These are phyloP conservation scores for Bombus waltoni DNA, from an alignment of 1,140 invertebrate species.

Conservation along the genomic window DNA sequence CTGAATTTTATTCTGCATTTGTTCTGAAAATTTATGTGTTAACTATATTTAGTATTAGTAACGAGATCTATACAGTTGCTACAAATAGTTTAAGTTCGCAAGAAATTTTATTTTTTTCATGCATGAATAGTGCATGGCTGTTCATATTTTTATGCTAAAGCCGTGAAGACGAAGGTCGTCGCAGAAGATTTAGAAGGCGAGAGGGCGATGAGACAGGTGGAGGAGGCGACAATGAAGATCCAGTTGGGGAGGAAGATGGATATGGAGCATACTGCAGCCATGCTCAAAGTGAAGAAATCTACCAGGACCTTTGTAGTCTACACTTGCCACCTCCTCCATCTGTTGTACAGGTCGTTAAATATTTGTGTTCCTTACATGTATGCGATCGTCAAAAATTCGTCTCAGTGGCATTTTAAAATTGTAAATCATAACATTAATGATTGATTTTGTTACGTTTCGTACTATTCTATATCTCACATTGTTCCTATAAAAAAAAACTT, in stretches of 20 bases:
- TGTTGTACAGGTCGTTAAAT: constrained; percentile 78
- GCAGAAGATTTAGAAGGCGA: constrained; percentile 76
- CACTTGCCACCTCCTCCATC: constrained; percentile 80
- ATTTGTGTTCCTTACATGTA: constrained; percentile 55
- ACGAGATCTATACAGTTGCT: constrained; percentile 11
- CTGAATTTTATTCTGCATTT: constrained; percentile 30
- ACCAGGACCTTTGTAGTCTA: constrained; percentile 90
- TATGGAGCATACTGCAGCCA: constrained; percentile 87
- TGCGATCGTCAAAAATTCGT: not conserved
- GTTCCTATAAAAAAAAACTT: not conserved
- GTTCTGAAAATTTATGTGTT: constrained; percentile 1
- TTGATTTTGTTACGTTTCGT: constrained; percentile 27
- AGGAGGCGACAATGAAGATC: constrained; percentile 75
- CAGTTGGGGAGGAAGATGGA: constrained; percentile 83
- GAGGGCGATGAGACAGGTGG: constrained; percentile 76
- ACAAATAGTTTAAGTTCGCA: constrained; percentile 60
- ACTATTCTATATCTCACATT: not conserved
- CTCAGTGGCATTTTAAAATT: not conserved
- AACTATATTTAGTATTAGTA: constrained; percentile 18
- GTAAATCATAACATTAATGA: not conserved
- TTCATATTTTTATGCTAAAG: constrained; percentile 80
- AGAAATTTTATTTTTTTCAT: constrained; percentile 62
- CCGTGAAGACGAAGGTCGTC: constrained; percentile 80
- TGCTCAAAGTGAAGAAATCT: constrained; percentile 90
- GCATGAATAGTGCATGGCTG: constrained; percentile 80